Percentiles rank a stretch among this genome's conserved stretches.
Evolutionary conservation across 2,888 invertebrate genomes (phyloP).

Genomic region (Agriopis aurantiaria): DNA sequence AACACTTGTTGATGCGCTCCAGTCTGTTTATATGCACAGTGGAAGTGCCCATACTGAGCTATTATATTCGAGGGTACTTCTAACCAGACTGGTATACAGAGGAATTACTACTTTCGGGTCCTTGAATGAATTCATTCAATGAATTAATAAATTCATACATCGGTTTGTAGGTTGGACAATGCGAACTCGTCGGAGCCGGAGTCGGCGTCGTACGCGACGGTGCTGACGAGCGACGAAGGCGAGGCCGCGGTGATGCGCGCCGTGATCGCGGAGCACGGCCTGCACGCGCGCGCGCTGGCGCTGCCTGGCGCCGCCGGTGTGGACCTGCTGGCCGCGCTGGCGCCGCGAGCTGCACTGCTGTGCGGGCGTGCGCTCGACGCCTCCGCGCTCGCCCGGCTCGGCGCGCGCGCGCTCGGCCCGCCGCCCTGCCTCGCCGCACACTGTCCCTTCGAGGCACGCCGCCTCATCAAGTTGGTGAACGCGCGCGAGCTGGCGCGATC

Average conservation of each 20-base stretch:
- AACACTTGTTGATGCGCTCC: too few species aligned
- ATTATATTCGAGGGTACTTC: too few species aligned
- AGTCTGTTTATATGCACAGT: too few species aligned
- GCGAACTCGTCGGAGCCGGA: constrained; percentile 64
- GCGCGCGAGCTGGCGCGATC: constrained; percentile 61
- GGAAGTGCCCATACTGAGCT: too few species aligned
- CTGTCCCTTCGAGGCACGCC: constrained; percentile 73
- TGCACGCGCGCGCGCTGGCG: constrained; percentile 52
- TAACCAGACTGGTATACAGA: too few species aligned
- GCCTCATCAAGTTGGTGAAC: constrained; percentile 68
- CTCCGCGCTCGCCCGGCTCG: constrained; percentile 29
- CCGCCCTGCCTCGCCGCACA: constrained; percentile 62
- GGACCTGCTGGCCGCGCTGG: constrained; percentile 41
- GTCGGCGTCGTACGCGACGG: constrained; percentile 55
- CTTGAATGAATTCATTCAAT: too few species aligned
- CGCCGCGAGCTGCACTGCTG: constrained; percentile 47
- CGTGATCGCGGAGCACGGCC: constrained; percentile 48
- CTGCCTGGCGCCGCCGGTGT: constrained; percentile 46
- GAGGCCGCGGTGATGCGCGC: constrained; percentile 58
- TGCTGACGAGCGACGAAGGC: constrained; percentile 58
- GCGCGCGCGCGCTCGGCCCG: constrained; percentile 57
- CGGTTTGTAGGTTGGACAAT: constrained; percentile 49
- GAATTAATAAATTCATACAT: too few species aligned
- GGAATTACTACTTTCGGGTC: too few species aligned
- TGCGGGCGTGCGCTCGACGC: constrained; percentile 62